Evolutionary conservation across 2,888 invertebrate genomes (phyloP).

Genomic region (Macrosiphum euphorbiae): DNA sequence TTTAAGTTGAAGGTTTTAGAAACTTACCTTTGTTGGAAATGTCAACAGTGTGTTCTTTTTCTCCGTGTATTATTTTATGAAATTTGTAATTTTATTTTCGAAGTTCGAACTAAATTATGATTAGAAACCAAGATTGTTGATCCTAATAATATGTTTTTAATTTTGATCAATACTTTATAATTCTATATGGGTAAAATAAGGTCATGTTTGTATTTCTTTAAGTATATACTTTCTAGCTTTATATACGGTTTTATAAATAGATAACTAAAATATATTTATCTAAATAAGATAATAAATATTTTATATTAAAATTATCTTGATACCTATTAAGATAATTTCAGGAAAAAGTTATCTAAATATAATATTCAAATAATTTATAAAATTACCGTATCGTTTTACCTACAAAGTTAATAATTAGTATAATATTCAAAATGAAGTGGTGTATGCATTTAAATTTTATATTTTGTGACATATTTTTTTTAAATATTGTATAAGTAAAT

Average conservation of each 20-base stretch:
- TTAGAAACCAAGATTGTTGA: not conserved
- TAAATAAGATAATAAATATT: not conserved
- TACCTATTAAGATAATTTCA: not conserved
- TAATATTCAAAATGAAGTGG: not conserved
- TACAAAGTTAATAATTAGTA: not conserved
- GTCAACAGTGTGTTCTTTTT: not conserved
- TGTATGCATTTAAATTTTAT: not conserved
- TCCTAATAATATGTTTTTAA: not conserved
- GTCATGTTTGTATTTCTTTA: too few species aligned
- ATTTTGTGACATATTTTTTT: not conserved
- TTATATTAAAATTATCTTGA: not conserved
- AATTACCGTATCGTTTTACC: not conserved
- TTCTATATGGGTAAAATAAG: not conserved
- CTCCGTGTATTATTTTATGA: not conserved
- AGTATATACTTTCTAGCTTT: not conserved
- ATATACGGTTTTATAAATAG: not conserved
- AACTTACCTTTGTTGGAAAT: not conserved
- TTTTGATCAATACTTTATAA: not conserved
- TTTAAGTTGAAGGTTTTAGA: not conserved
- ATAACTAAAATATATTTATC: not conserved
- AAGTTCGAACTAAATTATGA: not conserved
- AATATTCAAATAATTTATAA: not conserved
- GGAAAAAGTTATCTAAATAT: not conserved
- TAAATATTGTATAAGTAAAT: not conserved
- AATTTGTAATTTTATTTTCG: not conserved